phyloP scores from a whole-genome alignment of 2,888 invertebrate genomes.

The Hirtodrosophila confusa region DNA sequence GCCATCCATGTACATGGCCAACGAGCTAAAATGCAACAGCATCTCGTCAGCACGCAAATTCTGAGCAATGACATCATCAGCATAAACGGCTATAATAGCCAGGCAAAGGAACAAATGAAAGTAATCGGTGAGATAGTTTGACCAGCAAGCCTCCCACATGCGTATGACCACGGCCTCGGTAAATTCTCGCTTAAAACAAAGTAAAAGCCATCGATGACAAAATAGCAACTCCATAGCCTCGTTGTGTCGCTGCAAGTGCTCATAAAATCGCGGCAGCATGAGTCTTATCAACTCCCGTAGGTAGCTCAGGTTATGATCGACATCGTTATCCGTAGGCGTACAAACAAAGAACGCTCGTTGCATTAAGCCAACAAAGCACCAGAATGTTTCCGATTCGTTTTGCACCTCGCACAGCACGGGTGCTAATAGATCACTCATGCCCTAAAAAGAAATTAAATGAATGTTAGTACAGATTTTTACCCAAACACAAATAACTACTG shows the following conservation, averaged over 20 bases:
- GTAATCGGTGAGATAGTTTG: conserved; percentile 97
- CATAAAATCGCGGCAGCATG: conserved; percentile 95
- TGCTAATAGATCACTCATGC: conserved; percentile 98
- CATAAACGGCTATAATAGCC: conserved; percentile 96
- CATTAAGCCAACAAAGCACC: conserved; percentile 99
- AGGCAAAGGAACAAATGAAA: conserved; percentile 97
- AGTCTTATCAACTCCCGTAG: conserved; percentile 93
- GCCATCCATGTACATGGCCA: conserved; percentile 99
- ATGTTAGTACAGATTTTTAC: not conserved
- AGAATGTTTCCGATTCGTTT: conserved; percentile 97
- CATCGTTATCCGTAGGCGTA: conserved; percentile 96
- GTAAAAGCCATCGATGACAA: conserved; percentile 96
- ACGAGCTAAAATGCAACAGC: conserved; percentile 96
- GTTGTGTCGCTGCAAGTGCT: conserved; percentile 91
- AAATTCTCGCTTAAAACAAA: conserved; percentile 97
- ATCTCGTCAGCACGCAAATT: conserved; percentile 96
- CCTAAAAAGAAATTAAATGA: conserved; percentile 90
- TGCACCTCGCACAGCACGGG: conserved; percentile 96
- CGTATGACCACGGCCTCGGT: conserved; percentile 93
- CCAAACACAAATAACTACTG: too few species aligned
- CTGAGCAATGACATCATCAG: conserved; percentile 96
- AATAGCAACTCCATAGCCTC: conserved; percentile 96
- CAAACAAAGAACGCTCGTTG: conserved; percentile 97
- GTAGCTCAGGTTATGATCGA: conserved; percentile 95
- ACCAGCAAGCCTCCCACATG: conserved; percentile 99